Conservation (phyloP, 2,888 invertebrate species). For the Parnassius mnemosyne region DNA sequence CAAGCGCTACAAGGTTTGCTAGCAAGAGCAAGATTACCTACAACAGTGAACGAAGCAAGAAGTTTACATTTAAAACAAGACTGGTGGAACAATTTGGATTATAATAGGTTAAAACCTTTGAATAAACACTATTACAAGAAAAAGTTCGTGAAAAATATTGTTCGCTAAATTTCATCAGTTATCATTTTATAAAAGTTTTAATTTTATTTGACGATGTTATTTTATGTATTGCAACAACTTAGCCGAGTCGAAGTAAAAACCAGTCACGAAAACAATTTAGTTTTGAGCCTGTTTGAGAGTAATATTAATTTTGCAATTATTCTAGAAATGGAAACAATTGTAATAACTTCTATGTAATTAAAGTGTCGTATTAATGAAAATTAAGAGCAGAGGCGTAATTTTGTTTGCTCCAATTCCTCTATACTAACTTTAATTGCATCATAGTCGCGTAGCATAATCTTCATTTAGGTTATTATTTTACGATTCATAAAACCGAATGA, state of each 20-base stretch:
- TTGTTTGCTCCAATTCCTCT: conserved; percentile 46
- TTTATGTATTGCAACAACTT: neutral
- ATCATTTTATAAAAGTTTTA: neutral
- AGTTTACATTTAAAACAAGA: conserved; percentile 47
- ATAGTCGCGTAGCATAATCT: conserved; percentile 45
- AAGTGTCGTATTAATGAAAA: conserved; percentile 34
- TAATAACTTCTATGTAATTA: conserved; percentile 29
- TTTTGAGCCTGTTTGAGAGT: conserved; percentile 11
- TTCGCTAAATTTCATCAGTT: conserved; percentile 31
- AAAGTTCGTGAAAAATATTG: conserved; percentile 41
- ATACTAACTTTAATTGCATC: conserved; percentile 51
- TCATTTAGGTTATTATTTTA: conserved; percentile 54
- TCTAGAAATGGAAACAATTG: conserved; percentile 6
- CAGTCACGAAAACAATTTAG: neutral
- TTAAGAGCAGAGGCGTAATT: conserved; percentile 39
- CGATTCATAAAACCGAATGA: conserved; percentile 49
- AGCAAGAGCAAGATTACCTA: conserved; percentile 57
- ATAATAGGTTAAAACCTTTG: conserved; percentile 36
- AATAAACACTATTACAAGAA: conserved; percentile 47
- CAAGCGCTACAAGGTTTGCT: conserved; percentile 71
- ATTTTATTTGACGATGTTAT: neutral
- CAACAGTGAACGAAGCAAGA: conserved; percentile 65
- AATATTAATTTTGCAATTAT: conserved; percentile 32
- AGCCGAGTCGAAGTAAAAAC: neutral
- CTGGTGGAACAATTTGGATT: conserved; percentile 54